phyloP scores from a whole-genome alignment of 2,888 invertebrate species.

The Chrysolina haemoptera region DNA sequence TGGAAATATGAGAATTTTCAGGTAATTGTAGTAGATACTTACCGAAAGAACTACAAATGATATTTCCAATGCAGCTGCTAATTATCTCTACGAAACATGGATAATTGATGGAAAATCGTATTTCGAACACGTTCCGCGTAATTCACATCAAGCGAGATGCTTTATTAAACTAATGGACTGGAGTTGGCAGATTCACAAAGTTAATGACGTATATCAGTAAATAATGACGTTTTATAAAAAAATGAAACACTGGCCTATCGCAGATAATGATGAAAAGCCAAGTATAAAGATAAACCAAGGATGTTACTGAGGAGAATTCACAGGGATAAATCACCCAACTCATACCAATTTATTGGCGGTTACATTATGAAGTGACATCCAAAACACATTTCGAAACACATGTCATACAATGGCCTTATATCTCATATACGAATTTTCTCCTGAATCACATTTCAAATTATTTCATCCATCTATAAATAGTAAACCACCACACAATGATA shows the following conservation, averaged over 20 bases:
- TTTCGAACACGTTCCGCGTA: conserved; percentile 32
- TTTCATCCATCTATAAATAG: too few species aligned
- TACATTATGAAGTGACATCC: background rate
- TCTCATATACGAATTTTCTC: too few species aligned
- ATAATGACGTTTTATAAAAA: conserved; percentile 40
- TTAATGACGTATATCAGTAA: conserved; percentile 37
- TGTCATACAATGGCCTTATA: too few species aligned
- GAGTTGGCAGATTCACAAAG: conserved; percentile 38
- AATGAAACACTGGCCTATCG: conserved; percentile 15
- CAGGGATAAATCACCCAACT: background rate
- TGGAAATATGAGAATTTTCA: background rate
- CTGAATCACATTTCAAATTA: too few species aligned
- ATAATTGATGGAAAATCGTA: conserved; percentile 29
- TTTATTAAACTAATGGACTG: conserved; percentile 37
- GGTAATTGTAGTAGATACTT: background rate
- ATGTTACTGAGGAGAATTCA: background rate
- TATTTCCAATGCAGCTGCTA: background rate
- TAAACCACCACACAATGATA: too few species aligned
- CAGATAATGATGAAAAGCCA: conserved; percentile 33
- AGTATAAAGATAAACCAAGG: conserved; percentile 34
- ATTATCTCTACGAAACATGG: background rate
- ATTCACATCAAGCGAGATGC: conserved; percentile 34
- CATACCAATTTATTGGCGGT: background rate
- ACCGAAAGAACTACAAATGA: too few species aligned
- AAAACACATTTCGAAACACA: too few species aligned